A percentile compares a stretch with the other conserved stretches of the same genome.
phyloP scores from a whole-genome alignment of 2,797 vertebrate species.

The Chelon auratus region DNA sequence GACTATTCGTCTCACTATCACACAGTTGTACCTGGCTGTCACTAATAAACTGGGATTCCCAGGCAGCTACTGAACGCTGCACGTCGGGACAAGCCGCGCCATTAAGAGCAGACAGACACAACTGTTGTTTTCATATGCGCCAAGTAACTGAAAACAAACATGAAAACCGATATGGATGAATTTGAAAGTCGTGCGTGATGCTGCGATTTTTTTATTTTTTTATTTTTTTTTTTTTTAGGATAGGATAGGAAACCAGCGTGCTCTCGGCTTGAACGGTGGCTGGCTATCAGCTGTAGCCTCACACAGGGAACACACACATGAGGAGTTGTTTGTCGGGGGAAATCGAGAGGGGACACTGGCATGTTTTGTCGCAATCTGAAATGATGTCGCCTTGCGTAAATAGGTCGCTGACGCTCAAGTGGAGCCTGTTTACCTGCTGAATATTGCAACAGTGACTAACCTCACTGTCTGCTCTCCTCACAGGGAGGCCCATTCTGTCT shows the following conservation, averaged over 20 bases:
- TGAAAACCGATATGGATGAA: conserved; percentile 50
- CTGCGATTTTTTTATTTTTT: neutral
- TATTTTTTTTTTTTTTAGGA: neutral
- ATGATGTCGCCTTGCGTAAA: conserved; percentile 27
- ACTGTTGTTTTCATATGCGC: conserved; percentile 56
- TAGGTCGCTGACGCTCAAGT: conserved; percentile 32
- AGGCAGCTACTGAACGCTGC: conserved; percentile 38
- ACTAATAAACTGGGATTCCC: conserved; percentile 51
- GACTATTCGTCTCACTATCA: conserved; percentile 42
- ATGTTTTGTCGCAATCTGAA: conserved; percentile 27
- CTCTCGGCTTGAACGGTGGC: conserved; percentile 33
- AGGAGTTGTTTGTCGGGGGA: neutral
- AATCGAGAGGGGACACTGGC: no score
- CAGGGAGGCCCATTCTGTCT: conserved; percentile 68
- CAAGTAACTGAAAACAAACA: conserved; percentile 57
- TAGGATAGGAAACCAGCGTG: conserved; percentile 11
- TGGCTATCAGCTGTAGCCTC: conserved; percentile 39
- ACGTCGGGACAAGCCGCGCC: conserved; percentile 67
- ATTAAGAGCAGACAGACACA: conserved; percentile 55
- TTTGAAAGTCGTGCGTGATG: conserved; percentile 20
- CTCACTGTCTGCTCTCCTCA: conserved; percentile 58
- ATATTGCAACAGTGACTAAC: conserved; percentile 57
- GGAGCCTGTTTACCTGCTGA: conserved; percentile 64
- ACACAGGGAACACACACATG: neutral
- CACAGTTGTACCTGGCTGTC: conserved; percentile 55